Conservation (phyloP, 2,888 invertebrate species). For the Schizaphis graminum region DNA sequence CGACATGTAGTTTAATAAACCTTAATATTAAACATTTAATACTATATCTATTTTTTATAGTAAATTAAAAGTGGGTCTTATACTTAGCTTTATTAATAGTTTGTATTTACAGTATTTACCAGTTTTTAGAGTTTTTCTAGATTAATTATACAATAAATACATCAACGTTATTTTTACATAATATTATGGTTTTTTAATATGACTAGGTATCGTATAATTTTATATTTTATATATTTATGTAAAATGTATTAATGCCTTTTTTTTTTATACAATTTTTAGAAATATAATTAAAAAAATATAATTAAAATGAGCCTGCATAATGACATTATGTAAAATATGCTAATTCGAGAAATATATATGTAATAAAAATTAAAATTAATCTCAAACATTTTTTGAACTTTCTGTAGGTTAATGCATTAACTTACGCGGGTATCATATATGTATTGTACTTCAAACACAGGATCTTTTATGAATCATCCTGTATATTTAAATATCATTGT, state of each 20-base stretch:
- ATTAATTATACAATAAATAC: not conserved
- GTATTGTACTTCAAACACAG: conserved; percentile 2
- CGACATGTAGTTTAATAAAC: not conserved
- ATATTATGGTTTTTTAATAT: not conserved
- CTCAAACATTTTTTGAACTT: not conserved
- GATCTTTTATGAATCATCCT: not conserved
- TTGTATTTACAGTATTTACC: not conserved
- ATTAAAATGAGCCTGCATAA: conserved; percentile 7
- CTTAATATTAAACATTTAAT: not conserved
- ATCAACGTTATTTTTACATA: not conserved
- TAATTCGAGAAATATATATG: conserved; percentile 23
- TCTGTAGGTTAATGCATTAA: not conserved
- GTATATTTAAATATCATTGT: conserved; percentile 5
- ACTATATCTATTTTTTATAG: not conserved
- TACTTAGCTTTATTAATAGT: not conserved
- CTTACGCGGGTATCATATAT: not conserved
- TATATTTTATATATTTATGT: conserved; percentile 16
- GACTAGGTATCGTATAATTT: not conserved
- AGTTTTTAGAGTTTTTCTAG: not conserved
- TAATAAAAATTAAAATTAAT: conserved; percentile 3
- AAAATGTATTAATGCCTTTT: not conserved
- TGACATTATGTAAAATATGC: conserved; percentile 20
- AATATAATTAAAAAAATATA: conserved; percentile 7
- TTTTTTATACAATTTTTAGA: not conserved
- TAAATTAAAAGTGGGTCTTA: not conserved